Conservation (phyloP, 2,888 invertebrate species). For the Hirtodrosophila confusa region DNA sequence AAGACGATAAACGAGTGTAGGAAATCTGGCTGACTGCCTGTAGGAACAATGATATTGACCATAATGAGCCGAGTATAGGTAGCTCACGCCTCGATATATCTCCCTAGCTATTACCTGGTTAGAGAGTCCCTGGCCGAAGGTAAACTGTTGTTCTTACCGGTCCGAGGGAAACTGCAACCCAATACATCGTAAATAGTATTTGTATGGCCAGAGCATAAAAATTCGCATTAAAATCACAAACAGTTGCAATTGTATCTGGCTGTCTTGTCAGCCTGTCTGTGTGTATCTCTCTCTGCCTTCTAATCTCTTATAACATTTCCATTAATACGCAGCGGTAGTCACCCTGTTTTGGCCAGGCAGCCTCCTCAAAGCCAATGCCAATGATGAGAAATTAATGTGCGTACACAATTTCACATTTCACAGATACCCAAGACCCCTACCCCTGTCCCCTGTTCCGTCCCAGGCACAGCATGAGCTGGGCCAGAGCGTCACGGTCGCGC, state of each 20-base stretch:
- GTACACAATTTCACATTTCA: slow-evolving; percentile 71
- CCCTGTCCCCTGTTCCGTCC: slow-evolving; percentile 12
- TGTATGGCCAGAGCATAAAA: slow-evolving; percentile 65
- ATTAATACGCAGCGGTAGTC: slow-evolving; percentile 78
- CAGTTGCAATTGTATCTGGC: slow-evolving; percentile 72
- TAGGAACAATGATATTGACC: slow-evolving; percentile 44
- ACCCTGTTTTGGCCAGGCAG: slow-evolving; percentile 34
- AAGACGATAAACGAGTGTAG: slow-evolving; percentile 4
- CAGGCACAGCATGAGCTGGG: slow-evolving; percentile 59
- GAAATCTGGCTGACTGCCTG: slow-evolving; percentile 19
- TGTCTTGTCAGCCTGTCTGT: slow-evolving; percentile 26
- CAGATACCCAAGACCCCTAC: slow-evolving; percentile 28
- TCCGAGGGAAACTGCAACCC: slow-evolving; percentile 36
- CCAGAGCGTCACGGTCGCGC: slow-evolving; percentile 63
- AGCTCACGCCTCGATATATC: slow-evolving; percentile 56
- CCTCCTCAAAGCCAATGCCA: slow-evolving; percentile 46
- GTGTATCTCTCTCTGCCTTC: slow-evolving; percentile 38
- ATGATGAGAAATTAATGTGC: slow-evolving; percentile 81
- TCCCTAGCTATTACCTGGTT: not conserved
- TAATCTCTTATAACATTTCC: slow-evolving; percentile 76
- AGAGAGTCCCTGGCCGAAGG: slow-evolving; percentile 13
- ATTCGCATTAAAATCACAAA: slow-evolving; percentile 72
- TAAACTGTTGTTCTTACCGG: slow-evolving; percentile 31
- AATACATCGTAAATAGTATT: slow-evolving; percentile 56
- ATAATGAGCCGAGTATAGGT: slow-evolving; percentile 64